Conservation (phyloP, 2,797 vertebrate genomes). For the Coregonus sp. region DNA sequence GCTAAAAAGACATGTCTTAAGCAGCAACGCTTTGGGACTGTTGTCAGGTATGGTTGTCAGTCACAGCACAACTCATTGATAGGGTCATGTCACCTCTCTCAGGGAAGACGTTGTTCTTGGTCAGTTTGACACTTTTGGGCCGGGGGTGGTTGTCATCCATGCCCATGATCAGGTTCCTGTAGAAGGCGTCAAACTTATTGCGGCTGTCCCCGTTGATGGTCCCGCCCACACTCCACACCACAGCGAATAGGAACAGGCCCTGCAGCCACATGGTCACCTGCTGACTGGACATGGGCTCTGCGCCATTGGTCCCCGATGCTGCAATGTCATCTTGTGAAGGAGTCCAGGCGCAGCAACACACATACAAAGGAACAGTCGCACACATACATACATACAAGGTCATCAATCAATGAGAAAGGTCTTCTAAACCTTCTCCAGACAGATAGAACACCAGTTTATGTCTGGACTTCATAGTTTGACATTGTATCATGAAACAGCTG, state of each 20-base stretch:
- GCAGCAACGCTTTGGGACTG: not conserved
- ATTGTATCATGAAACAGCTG: not conserved
- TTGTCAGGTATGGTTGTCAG: not conserved
- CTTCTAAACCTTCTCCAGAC: not conserved
- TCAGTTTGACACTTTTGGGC: constrained; percentile 85
- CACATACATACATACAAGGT: not conserved
- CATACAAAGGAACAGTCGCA: constrained; percentile 1
- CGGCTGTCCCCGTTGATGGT: constrained; percentile 84
- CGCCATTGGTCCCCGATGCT: constrained; percentile 45
- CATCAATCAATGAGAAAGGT: not conserved
- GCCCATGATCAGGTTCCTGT: constrained; percentile 81
- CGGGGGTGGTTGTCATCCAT: constrained; percentile 74
- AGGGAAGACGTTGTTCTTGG: constrained; percentile 84
- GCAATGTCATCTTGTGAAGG: constrained; percentile 83
- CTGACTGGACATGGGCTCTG: constrained; percentile 78
- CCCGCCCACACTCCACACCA: constrained; percentile 88
- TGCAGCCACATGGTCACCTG: constrained; percentile 88
- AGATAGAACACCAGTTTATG: not conserved
- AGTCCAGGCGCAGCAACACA: not conserved
- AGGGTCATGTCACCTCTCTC: constrained; percentile 78
- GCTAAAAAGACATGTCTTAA: too few species aligned
- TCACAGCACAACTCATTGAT: not conserved
- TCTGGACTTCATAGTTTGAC: not conserved
- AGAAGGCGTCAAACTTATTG: constrained; percentile 89
- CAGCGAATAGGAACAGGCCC: constrained; percentile 87